Base-by-base conservation (phyloP, 2,113 vertebrate species). In the Okapia johnstoni region DNA sequence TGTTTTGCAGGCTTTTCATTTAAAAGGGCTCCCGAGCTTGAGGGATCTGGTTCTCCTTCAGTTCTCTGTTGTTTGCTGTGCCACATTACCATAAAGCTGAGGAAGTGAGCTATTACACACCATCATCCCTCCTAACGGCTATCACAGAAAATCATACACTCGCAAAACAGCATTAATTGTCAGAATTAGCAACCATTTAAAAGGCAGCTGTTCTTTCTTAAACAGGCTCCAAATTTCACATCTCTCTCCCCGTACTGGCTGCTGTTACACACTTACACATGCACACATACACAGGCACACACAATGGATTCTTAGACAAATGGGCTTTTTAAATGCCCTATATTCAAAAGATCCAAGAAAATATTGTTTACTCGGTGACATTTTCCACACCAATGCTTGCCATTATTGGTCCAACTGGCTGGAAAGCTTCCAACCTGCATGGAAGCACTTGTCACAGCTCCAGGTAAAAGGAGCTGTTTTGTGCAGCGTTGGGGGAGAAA, bases 101-200 rank as follows among this genome's bases (percentile, higher is more conserved):
- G 98, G 98, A 99, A 99, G 98, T 98, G 98, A 98, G 98, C 98
- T 97, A 98, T 99, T 98, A 98, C 98, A 97, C 97, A 97, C 98
- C 98, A 98, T 98, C 97, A 84, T 97, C 97, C 98, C 98, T 96
- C 97, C 98, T 97, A 97, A 98, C 98, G 26, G 85, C 98, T 96
- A 98, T 98, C 98, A 93, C 96, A 97, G 98, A 99, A 97, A 98
- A 99, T 98, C 98, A 98, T 73, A 96, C 30, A 40, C 98, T 99
- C 98, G 98, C 97, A 98, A 97, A 98, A 97, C 96, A 97, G 97
- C 98, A 98, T 98, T 98, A 98, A 98, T 98, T 98, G 97, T 96
- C 98, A 98, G 98, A 99, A 99, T 99, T 98, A 98, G 98, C 98
- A 98, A 98, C 98, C 98, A 98, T 99, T 99, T 98, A 98, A 99